A percentile compares a stretch with the other conserved stretches of the same genome.
Conservation (phyloP, 2,113 vertebrate genomes). For the Anseranas semipalmata region DNA sequence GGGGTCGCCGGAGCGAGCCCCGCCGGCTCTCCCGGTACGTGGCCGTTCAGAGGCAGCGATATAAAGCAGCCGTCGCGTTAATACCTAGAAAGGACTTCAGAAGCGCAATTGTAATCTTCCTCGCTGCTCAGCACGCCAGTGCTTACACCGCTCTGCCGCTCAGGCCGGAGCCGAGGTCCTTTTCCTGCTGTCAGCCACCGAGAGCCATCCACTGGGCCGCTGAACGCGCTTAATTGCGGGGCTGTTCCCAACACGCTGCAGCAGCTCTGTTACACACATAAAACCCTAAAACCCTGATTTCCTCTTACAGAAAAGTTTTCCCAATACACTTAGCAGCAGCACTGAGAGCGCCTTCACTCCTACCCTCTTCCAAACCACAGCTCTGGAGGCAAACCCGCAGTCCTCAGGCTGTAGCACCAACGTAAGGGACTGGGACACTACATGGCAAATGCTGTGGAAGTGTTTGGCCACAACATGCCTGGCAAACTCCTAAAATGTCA, state of each 20-base stretch:
- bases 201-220: too few relatives aligned
- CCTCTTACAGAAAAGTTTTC: background rate
- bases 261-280: rapidly evolving
- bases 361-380: background rate
- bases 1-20: too few relatives aligned
- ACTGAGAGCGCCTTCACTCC: background rate
- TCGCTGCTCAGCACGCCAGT: rapidly evolving
- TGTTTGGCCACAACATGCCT: rapidly evolving
- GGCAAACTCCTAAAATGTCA: background rate
- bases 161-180: too few relatives aligned
- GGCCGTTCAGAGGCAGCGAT: too few relatives aligned
- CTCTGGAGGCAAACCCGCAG: rapidly evolving
- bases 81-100: rapidly evolving
- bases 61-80: rapidly evolving
- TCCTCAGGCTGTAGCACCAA: background rate
- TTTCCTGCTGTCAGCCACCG: too few relatives aligned
- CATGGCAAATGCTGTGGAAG: background rate
- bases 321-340: background rate
- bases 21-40: too few relatives aligned
- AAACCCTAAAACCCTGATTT: background rate
- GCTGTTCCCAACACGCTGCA: rapidly evolving
- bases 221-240: background rate
- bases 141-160: rapidly evolving
- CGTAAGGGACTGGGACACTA: rapidly evolving
- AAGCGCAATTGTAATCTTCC: rapidly evolving